Base-by-base conservation (phyloP, 2,797 vertebrate genomes). In the Podarcis lilfordi region DNA sequence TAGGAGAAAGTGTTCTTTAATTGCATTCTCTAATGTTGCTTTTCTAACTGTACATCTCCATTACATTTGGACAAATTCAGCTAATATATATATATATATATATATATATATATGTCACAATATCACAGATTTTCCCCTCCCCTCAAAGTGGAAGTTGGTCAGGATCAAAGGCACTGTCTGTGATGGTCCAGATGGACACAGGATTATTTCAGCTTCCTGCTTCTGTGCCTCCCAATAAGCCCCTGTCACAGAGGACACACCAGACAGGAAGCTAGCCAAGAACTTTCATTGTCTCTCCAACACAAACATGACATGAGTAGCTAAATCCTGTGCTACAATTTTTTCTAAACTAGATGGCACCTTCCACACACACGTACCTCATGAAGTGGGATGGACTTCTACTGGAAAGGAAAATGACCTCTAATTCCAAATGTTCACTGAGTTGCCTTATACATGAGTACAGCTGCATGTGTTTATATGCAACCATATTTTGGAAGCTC, bases 1-100 rank as follows among this genome's bases (percentile, higher is more conserved):
- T 82, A 37, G 59, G 74, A 82, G 79, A 89, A 86, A 89, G 61
- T 86, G 84, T 89, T 59, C 40, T 76, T 86, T 85, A 86, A 86
- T 89, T 82, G 71, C 79, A 69, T 75, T 8, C 71, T 32, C 71
- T 82, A 89, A 86, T 86, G 78, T 55, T 89, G 59, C 84, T 86
- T 84, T 85, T 86, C 40, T 81, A 76, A 86, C 59, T 17, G 32
- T 50, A 76, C 27, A 81, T 43, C 59, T 74, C 45, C 32, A 69
- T 75, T 69, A 40, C 71, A 82, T 59, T 86, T 81, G 71, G 71
- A 64, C 32, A 76, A 40, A 89, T 74, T 85, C 27, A 59, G 32
- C 8, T 55, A 81, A 40, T 40, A 40, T 40, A 40, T 40, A 40
- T 40, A 40, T 37, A 37, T 37, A 37, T 37, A 37, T 37, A 37